Evolutionary conservation across 2,113 vertebrate species (phyloP), one percentile per base, ranked within the genome.

Genomic region (Pitta sordida): DNA sequence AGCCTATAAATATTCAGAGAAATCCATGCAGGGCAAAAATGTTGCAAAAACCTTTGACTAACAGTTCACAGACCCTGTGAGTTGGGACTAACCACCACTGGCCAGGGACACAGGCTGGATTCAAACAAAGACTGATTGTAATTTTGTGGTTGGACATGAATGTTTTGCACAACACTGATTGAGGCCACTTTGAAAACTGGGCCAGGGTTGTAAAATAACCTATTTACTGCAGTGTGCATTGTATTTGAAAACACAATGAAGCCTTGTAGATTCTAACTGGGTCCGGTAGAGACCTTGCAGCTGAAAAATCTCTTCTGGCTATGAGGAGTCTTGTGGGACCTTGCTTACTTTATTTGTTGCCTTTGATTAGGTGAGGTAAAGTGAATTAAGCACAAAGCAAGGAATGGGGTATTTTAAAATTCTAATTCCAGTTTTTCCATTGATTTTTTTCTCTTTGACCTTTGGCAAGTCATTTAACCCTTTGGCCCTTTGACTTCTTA

Each of bases 1-100:
- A 96, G 87, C 84, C 94, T 96, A 94, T 96, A 95, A 95, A 96
- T 96, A 96, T 86, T 94, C 96, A 90, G 67, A 94, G 68, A 86
- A 90, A 92, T 64, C 78, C 82, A 91, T 85, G 94, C 93, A 83
- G 85, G 90, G 83, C 75, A 90, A 48, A 94, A 91, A 49, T 76
- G 1, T 95, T 95, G 89, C 94, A 96, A 94, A 96, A 95, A 96
- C 70, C 91, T 96, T 96, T 94, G 95, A 73, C 70, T 91, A 92
- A 64, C 76, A 41, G 91, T 88, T 92, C 91, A 82, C 75, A 94
- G 87, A 70, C 46, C 77, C 74, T 22, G 52, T 32, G 75, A 95
- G 87, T 0, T 74, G 17, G 51, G 67, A 77, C 79, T 81, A 94
- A 95, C 91, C 93, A 23, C 91, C 1, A 24, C 93, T 94, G 95